Evolutionary conservation across 1,140 invertebrate species (phyloP).

Genomic region (Temnothorax nylanderi): DNA sequence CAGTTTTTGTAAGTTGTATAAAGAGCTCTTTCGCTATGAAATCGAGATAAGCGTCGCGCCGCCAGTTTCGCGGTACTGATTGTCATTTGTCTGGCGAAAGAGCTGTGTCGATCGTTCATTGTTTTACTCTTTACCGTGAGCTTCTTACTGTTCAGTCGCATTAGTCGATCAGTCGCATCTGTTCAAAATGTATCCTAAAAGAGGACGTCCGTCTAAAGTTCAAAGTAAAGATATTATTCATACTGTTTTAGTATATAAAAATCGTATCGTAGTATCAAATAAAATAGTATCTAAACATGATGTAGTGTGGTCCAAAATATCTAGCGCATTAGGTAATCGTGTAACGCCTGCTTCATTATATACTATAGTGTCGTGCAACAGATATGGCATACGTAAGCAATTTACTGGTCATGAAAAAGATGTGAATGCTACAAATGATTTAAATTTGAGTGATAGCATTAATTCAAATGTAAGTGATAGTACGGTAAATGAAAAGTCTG

Average conservation of each 20-base stretch:
- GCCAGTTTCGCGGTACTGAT: no score
- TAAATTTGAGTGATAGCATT: no score
- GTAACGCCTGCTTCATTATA: neutral
- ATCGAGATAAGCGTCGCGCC: no score
- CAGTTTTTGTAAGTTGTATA: no score
- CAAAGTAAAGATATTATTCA: neutral
- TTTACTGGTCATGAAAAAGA: neutral
- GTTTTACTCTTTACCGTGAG: no score
- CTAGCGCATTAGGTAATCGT: neutral
- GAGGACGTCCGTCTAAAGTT: neutral
- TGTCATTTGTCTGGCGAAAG: no score
- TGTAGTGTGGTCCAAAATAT: neutral
- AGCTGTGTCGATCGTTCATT: no score
- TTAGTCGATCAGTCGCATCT: no score
- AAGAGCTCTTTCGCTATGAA: no score
- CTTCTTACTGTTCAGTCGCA: no score
- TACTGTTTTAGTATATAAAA: neutral
- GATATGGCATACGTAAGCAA: neutral
- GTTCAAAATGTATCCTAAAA: neutral
- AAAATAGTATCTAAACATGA: neutral
- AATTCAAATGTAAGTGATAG: neutral
- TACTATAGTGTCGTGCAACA: neutral
- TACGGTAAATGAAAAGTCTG: no score
- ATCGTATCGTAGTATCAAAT: neutral
- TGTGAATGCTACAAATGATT: no score